phyloP scores from a whole-genome alignment of 2,888 invertebrate species.

The Clistopyga incitator region DNA sequence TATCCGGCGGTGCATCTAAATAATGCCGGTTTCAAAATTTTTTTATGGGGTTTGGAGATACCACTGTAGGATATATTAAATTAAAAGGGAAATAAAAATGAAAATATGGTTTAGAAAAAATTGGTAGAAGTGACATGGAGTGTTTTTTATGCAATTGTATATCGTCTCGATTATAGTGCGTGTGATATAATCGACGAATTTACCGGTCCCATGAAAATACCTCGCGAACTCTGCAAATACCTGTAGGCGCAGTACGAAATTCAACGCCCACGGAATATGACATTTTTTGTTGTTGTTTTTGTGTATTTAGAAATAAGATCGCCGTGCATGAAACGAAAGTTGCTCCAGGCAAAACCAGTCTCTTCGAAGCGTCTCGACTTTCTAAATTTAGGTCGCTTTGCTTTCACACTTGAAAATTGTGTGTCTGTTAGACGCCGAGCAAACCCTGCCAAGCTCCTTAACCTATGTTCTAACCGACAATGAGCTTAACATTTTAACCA shows the following conservation, averaged over 20 bases:
- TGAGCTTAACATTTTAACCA: no score
- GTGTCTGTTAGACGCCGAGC: slow-evolving; percentile 23
- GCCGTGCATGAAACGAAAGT: slow-evolving; percentile 70
- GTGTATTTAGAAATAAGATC: slow-evolving; percentile 39
- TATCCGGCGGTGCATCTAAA: no score
- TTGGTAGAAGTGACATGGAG: no score
- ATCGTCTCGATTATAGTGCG: neutral
- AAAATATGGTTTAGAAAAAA: no score
- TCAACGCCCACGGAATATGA: neutral
- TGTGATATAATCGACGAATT: neutral
- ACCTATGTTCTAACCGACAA: neutral
- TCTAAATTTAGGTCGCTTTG: slow-evolving; percentile 80
- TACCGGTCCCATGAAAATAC: neutral
- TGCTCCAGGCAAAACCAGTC: slow-evolving; percentile 68
- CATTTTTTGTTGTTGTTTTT: slow-evolving; percentile 6
- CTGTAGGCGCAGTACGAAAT: neutral
- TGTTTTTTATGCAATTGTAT: neutral
- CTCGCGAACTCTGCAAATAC: neutral
- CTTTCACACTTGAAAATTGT: slow-evolving; percentile 77
- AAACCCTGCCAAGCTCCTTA: slow-evolving; percentile 13
- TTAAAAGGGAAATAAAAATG: no score
- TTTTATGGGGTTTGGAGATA: no score
- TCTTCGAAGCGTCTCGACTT: slow-evolving; percentile 72
- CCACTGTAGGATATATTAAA: no score
- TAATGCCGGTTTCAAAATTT: no score